Evolutionary conservation across 2,113 vertebrate species (phyloP).

Genomic region (Otus sunia): DNA sequence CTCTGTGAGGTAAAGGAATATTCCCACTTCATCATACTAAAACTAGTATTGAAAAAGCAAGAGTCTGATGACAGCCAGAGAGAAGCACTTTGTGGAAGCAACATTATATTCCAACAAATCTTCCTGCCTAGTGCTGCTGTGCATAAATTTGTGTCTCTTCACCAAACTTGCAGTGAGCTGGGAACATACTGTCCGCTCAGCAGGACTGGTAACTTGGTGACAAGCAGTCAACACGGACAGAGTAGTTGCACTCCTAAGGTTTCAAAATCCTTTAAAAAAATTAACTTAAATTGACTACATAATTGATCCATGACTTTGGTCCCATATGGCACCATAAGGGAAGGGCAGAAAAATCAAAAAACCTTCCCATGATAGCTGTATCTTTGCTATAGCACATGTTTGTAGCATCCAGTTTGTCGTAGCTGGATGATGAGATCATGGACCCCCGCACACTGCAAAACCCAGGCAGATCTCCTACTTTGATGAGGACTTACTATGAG

Average conservation of each 20-base stretch:
- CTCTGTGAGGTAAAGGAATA: neutral
- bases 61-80: neutral
- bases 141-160: neutral
- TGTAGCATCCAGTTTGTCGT: neutral
- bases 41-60: neutral
- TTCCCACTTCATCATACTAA: neutral
- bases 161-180: neutral
- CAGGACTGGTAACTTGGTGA: neutral
- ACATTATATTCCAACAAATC: neutral
- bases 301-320: neutral
- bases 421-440: neutral
- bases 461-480: neutral
- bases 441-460: neutral
- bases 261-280: neutral
- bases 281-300: neutral
- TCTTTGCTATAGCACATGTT: neutral
- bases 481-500: neutral
- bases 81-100: neutral
- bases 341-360: neutral
- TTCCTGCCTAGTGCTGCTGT: neutral
- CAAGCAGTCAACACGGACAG: neutral
- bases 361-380: neutral
- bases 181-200: neutral
- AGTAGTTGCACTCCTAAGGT: neutral
- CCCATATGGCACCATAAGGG: fast-evolving